Conservation (phyloP, 2,113 vertebrate genomes). For the Myiozetetes cayanensis region DNA sequence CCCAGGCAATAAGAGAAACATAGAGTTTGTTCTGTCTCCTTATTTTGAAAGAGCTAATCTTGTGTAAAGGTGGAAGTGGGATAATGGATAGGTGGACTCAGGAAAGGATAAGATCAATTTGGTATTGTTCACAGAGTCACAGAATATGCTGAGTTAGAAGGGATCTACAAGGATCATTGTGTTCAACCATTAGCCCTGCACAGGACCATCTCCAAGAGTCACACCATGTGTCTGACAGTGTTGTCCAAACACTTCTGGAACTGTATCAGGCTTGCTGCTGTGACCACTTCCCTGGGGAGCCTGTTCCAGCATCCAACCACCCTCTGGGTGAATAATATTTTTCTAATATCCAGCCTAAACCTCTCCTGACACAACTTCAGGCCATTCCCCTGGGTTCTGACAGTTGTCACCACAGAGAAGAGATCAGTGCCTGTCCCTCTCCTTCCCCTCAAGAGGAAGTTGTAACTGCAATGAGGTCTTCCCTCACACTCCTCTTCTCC, state of each 20-base stretch:
- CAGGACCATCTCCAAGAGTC: neutral
- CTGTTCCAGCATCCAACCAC: neutral
- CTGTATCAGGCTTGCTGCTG: neutral
- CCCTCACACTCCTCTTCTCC: neutral
- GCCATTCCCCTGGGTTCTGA: neutral
- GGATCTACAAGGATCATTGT: neutral
- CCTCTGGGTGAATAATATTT: neutral
- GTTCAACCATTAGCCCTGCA: neutral
- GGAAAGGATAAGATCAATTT: neutral
- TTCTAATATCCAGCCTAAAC: neutral
- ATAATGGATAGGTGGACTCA: neutral
- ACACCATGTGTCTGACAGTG: neutral
- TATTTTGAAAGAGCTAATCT: neutral
- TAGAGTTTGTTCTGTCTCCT: neutral
- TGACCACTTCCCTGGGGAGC: neutral
- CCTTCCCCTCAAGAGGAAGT: neutral
- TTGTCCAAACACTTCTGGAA: neutral
- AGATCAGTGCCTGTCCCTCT: neutral
- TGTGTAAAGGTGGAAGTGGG: neutral
- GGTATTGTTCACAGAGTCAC: neutral
- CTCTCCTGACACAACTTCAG: neutral
- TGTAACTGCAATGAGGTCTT: neutral
- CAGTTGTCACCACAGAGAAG: neutral
- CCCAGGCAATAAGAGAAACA: neutral
- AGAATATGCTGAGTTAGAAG: neutral